Evolutionary conservation across 2,113 vertebrate genomes (phyloP).

Genomic region (Lagenorhynchus albirostris): DNA sequence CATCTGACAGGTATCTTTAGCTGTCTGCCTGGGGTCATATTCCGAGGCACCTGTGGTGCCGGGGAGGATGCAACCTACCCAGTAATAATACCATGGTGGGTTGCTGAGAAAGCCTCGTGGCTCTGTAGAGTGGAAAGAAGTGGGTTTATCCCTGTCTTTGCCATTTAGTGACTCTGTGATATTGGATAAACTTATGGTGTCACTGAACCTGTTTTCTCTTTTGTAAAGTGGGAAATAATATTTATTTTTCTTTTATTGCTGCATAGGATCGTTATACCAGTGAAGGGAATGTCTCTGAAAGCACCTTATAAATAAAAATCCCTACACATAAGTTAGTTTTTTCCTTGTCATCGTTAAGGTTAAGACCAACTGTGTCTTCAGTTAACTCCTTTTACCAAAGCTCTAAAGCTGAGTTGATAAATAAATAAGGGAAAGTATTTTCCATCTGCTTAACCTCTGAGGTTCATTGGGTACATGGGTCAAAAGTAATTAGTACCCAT

Average conservation of each 20-base stretch:
- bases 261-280: background rate
- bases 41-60: background rate
- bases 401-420: background rate
- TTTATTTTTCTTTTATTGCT: background rate
- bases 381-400: constrained; percentile 14
- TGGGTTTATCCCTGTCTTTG: background rate
- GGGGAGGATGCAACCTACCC: background rate
- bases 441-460: background rate
- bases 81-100: no score
- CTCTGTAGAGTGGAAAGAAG: background rate
- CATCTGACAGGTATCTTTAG: background rate
- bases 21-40: background rate
- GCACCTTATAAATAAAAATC: background rate
- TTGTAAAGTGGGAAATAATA: background rate
- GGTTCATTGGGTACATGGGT: constrained; percentile 18
- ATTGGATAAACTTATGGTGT: background rate
- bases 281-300: background rate
- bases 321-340: background rate
- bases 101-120: background rate
- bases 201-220: background rate
- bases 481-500: constrained; percentile 57
- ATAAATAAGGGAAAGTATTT: constrained; percentile 1
- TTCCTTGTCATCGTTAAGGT: background rate
- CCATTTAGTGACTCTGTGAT: background rate
- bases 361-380: background rate